Evolutionary conservation across 1,140 invertebrate genomes (phyloP).

Genomic region (Phortica variegata): DNA sequence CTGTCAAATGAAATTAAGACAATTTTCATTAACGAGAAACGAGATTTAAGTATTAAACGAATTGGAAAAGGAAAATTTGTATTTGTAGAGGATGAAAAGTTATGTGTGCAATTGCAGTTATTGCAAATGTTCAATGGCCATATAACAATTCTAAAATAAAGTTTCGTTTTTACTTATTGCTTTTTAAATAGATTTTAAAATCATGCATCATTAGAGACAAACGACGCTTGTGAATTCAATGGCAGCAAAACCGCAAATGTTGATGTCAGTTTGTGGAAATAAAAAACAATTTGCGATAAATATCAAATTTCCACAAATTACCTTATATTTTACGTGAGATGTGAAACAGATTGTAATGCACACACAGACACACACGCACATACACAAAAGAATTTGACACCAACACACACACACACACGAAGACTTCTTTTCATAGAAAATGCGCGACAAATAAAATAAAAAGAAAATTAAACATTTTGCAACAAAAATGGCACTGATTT

Average conservation of each 20-base stretch:
- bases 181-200: too few relatives aligned
- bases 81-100: too few relatives aligned
- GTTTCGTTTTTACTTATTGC: too few relatives aligned
- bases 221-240: conserved; percentile 20
- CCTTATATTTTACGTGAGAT: conserved; percentile 58
- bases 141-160: too few relatives aligned
- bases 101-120: too few relatives aligned
- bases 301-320: conserved; percentile 58
- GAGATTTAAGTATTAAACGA: too few relatives aligned
- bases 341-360: conserved; percentile 55
- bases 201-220: too few relatives aligned
- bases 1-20: too few relatives aligned
- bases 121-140: too few relatives aligned
- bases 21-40: too few relatives aligned
- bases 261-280: conserved; percentile 47
- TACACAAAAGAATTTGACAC: conserved; percentile 1
- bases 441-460: conserved; percentile 9
- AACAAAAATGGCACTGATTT: conserved; percentile 45
- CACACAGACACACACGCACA: conserved; percentile 24
- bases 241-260: conserved; percentile 47
- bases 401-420: conserved; percentile 8
- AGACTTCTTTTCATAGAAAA: conserved; percentile 18
- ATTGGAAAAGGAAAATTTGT: too few relatives aligned
- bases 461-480: conserved; percentile 5
- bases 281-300: conserved; percentile 57